These are phyloP conservation scores for Brachylomia viminalis DNA, from an alignment of 2,888 invertebrate genomes.

Conservation along the genomic window DNA sequence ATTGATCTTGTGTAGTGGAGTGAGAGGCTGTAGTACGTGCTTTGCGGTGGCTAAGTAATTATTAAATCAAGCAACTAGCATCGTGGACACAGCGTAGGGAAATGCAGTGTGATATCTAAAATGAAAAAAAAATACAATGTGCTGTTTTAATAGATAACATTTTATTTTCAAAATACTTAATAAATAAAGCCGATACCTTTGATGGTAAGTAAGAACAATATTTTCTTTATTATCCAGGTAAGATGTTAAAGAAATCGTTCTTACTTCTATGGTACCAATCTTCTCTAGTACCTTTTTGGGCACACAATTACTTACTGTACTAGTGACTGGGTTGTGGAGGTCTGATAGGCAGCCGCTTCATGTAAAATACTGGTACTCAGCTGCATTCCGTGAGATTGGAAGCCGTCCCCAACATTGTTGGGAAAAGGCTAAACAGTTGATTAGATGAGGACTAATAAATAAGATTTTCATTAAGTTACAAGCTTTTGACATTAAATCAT, in stretches of 20 bases:
- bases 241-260: neutral
- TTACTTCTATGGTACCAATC: neutral
- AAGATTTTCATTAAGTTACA: neutral
- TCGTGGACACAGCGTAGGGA: slow-evolving; percentile 47
- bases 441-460: too few species aligned
- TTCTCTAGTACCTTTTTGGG: neutral
- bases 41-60: slow-evolving; percentile 70
- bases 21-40: slow-evolving; percentile 65
- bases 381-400: too few species aligned
- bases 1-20: slow-evolving; percentile 51
- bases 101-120: slow-evolving; percentile 6
- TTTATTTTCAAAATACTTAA: neutral
- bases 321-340: too few species aligned
- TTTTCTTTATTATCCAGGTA: neutral
- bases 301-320: neutral
- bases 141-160: neutral
- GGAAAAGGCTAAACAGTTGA: too few species aligned
- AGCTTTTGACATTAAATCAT: slow-evolving; percentile 14
- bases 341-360: too few species aligned
- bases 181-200: too few species aligned
- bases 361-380: too few species aligned
- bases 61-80: slow-evolving; percentile 68
- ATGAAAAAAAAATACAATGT: too few species aligned
- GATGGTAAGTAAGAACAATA: neutral
- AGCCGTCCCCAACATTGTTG: too few species aligned